phyloP scores from a whole-genome alignment of 2,113 vertebrate species.

The Tragulus kanchil region DNA sequence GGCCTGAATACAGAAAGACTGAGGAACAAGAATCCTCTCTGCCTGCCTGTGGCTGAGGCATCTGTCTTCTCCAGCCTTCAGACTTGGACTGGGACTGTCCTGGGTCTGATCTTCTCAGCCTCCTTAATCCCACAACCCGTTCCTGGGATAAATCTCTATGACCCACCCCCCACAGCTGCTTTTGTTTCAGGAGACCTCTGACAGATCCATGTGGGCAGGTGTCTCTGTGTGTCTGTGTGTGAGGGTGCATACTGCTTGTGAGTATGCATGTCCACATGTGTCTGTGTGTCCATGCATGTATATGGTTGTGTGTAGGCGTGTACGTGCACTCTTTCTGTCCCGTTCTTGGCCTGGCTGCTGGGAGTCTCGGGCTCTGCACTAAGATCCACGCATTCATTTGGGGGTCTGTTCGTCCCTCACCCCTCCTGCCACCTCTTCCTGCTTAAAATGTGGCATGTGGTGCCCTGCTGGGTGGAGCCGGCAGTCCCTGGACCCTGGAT shows the following conservation, averaged over 20 bases:
- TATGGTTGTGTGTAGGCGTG: not conserved
- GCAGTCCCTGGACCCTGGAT: not conserved
- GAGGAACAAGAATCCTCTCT: not conserved
- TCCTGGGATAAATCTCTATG: not conserved
- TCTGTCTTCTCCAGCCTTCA: not conserved
- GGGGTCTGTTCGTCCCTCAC: not conserved
- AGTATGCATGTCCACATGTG: too few relatives aligned
- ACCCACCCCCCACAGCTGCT: not conserved
- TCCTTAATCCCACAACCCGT: not conserved
- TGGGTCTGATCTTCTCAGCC: not conserved
- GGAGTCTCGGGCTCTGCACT: rapidly evolving
- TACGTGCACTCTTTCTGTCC: not conserved
- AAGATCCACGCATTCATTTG: not conserved
- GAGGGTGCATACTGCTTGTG: not conserved
- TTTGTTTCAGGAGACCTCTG: not conserved
- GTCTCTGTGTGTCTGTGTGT: not conserved
- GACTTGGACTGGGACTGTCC: not conserved
- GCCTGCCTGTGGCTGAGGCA: not conserved
- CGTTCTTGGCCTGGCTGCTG: not conserved
- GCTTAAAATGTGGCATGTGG: not conserved
- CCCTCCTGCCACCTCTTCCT: not conserved
- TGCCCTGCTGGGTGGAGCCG: not conserved
- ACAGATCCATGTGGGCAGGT: not conserved
- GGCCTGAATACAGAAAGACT: not conserved
- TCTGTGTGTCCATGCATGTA: not conserved